phyloP scores from a whole-genome alignment of 1,140 invertebrate genomes.

The Manduca sexta region DNA sequence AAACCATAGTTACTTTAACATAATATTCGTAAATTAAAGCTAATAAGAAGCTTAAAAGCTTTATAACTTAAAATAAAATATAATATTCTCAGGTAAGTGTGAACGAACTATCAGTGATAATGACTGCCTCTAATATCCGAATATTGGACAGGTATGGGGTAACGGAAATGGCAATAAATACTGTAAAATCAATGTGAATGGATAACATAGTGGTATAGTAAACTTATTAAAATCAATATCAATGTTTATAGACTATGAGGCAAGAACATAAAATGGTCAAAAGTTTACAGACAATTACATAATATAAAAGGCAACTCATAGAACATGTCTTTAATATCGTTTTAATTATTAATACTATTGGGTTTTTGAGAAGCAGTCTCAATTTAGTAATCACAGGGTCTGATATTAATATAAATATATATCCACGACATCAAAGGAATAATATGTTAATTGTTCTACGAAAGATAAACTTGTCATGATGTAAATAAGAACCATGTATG shows the following conservation, averaged over 20 bases:
- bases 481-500: slow-evolving; percentile 25
- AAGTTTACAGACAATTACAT: too few species aligned
- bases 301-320: too few species aligned
- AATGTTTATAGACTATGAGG: too few species aligned
- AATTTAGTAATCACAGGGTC: slow-evolving; percentile 21
- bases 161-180: too few species aligned
- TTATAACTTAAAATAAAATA: slow-evolving; percentile 24
- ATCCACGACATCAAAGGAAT: too few species aligned
- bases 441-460: slow-evolving; percentile 7
- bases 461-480: slow-evolving; percentile 38
- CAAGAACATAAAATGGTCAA: too few species aligned
- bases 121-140: slow-evolving; percentile 16
- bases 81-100: slow-evolving; percentile 5
- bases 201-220: too few species aligned
- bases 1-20: slow-evolving; percentile 37
- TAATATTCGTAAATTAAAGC: slow-evolving; percentile 43
- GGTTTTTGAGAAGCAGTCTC: slow-evolving; percentile 18
- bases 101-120: too few species aligned
- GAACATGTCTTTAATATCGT: too few species aligned
- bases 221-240: too few species aligned
- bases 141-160: neutral
- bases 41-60: slow-evolving; percentile 35
- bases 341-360: slow-evolving; percentile 2
- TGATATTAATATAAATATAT: slow-evolving; percentile 14
- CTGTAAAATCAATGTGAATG: too few species aligned